phyloP scores from a whole-genome alignment of 2,113 vertebrate genomes.

The Hypocryptadius cinnamomeus region DNA sequence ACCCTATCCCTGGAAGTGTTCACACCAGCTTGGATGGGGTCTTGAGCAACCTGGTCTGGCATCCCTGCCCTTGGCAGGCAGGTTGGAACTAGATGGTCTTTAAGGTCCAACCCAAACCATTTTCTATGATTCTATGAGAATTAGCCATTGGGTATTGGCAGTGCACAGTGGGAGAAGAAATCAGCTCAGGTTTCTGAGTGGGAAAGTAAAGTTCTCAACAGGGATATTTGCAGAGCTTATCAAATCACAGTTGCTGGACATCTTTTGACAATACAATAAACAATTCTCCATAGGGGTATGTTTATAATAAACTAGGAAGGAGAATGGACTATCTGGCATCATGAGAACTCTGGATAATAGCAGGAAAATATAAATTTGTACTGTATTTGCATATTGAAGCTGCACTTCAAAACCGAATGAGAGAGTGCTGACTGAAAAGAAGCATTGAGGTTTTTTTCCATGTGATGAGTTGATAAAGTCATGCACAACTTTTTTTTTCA shows the following conservation, averaged over 20 bases:
- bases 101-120: not conserved
- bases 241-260: not conserved
- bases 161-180: not conserved
- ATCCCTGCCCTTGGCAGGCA: not conserved
- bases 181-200: not conserved
- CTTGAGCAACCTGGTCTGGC: not conserved
- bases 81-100: not conserved
- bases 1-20: not conserved
- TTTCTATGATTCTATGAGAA: not conserved
- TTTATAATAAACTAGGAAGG: not conserved
- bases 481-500: not conserved
- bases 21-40: no score
- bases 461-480: not conserved
- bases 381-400: not conserved
- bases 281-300: not conserved
- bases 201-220: not conserved
- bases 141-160: not conserved
- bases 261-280: not conserved
- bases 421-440: not conserved
- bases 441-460: rapidly evolving
- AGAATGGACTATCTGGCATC: not conserved
- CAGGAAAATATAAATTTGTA: not conserved
- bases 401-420: not conserved
- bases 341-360: not conserved
- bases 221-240: not conserved